Percentiles rank a stretch among this genome's conserved stretches.
Conservation (phyloP, 2,797 vertebrate genomes). For the Mus spretus region DNA sequence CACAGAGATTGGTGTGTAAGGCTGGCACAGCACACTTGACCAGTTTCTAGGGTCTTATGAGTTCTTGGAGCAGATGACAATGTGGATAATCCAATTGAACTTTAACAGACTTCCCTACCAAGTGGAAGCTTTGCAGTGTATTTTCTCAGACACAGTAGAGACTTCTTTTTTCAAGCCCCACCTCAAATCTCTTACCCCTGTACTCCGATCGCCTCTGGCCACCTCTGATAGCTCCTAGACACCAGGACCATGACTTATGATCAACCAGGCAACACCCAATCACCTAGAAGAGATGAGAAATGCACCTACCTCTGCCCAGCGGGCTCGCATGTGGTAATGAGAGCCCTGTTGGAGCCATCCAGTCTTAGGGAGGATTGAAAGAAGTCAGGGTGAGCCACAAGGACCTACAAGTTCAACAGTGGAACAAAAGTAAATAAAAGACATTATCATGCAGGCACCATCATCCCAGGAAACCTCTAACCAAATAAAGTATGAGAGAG, state of each 20-base stretch:
- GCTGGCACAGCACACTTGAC: not conserved
- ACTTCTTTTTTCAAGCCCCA: not conserved
- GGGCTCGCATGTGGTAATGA: not conserved
- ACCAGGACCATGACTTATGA: not conserved
- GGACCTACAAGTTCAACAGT: not conserved
- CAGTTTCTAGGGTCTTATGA: not conserved
- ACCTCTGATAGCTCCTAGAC: not conserved
- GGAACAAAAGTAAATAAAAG: not conserved
- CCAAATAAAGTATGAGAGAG: not conserved
- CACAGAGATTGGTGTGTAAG: not conserved
- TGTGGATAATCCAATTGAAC: not conserved
- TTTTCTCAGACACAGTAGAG: constrained; percentile 5
- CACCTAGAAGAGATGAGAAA: not conserved
- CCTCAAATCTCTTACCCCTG: constrained; percentile 16
- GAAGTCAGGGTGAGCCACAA: not conserved
- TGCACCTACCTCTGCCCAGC: not conserved
- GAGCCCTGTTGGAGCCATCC: not conserved
- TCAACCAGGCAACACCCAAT: not conserved
- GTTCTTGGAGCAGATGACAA: constrained; percentile 6
- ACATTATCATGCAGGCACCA: too few species aligned
- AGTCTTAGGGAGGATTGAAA: not conserved
- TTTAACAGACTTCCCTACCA: not conserved
- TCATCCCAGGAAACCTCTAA: not conserved
- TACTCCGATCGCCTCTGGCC: not conserved
- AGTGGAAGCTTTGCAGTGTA: not conserved